Percentiles rank a stretch among this genome's conserved stretches.
phyloP scores from a whole-genome alignment of 1,140 invertebrate species.

The Ceratina calcarata region DNA sequence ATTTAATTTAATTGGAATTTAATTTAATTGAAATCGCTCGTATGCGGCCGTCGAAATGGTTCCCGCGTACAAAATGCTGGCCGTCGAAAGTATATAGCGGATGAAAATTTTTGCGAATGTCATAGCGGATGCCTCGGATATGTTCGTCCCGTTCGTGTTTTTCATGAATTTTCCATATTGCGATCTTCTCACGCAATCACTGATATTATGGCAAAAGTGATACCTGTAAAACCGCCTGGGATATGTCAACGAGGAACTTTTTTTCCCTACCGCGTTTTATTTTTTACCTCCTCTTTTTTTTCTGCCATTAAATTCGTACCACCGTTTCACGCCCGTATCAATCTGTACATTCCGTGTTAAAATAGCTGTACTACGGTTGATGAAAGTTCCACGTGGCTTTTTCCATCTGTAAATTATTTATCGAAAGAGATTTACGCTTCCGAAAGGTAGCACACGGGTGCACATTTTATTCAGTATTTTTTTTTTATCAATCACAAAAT shows the following conservation, averaged over 20 bases:
- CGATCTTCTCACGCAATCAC: slow-evolving; percentile 34
- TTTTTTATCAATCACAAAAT: no score
- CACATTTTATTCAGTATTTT: no score
- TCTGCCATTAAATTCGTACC: slow-evolving; percentile 35
- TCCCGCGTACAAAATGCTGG: slow-evolving; percentile 27
- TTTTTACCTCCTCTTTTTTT: background rate
- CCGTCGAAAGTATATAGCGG: slow-evolving; percentile 24
- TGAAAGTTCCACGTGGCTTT: no score
- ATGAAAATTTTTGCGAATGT: slow-evolving; percentile 42
- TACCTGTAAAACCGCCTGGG: background rate
- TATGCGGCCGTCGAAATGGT: slow-evolving; percentile 35
- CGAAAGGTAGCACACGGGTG: no score
- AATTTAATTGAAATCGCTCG: slow-evolving; percentile 49
- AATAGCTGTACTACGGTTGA: slow-evolving; percentile 18
- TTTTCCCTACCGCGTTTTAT: background rate
- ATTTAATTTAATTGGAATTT: slow-evolving; percentile 51
- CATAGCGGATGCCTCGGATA: background rate
- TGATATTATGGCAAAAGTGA: slow-evolving; percentile 38
- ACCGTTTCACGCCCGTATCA: background rate
- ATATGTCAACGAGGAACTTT: background rate
- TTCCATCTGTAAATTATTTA: no score
- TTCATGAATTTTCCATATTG: slow-evolving; percentile 46
- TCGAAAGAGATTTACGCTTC: no score
- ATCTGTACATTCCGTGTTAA: background rate
- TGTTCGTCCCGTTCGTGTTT: slow-evolving; percentile 12